Conservation (phyloP, 1,140 invertebrate species). For the Brachionus angularis region DNA sequence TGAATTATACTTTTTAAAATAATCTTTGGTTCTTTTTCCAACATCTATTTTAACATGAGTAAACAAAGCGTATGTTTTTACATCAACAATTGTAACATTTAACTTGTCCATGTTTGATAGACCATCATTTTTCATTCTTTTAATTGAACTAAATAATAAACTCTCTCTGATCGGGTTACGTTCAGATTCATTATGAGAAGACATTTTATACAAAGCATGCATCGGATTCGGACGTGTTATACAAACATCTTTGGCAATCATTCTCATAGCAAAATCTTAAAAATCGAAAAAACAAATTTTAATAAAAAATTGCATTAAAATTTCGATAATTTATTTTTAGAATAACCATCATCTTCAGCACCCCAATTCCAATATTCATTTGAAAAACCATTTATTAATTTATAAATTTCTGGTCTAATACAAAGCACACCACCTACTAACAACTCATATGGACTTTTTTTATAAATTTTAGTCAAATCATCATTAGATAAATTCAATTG, state of each 20-base stretch:
- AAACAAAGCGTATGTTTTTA: not conserved
- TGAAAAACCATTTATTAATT: conserved; percentile 80
- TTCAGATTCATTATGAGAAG: not conserved
- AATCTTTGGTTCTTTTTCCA: not conserved
- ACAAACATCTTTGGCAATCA: conserved; percentile 39
- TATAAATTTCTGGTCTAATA: conserved; percentile 64
- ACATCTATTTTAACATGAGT: conserved; percentile 1
- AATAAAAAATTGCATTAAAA: not conserved
- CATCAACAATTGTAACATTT: not conserved
- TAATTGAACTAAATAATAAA: conserved; percentile 1
- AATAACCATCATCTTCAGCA: conserved; percentile 51
- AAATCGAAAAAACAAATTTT: too few relatives aligned
- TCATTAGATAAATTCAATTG: not conserved
- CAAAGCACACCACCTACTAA: conserved; percentile 72
- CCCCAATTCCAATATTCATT: conserved; percentile 79
- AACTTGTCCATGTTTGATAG: not conserved
- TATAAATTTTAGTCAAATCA: conserved; percentile 41
- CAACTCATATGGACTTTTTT: conserved; percentile 75
- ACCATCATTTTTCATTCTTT: conserved; percentile 16
- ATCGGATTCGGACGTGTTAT: not conserved
- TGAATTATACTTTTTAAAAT: not conserved
- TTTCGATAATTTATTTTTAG: not conserved
- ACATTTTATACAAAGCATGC: conserved; percentile 7
- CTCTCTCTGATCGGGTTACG: conserved; percentile 7
- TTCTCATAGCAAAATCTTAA: conserved; percentile 41